These are phyloP conservation scores for Gymnocypris eckloni DNA, from an alignment of 2,797 vertebrate species.

Conservation along the genomic window DNA sequence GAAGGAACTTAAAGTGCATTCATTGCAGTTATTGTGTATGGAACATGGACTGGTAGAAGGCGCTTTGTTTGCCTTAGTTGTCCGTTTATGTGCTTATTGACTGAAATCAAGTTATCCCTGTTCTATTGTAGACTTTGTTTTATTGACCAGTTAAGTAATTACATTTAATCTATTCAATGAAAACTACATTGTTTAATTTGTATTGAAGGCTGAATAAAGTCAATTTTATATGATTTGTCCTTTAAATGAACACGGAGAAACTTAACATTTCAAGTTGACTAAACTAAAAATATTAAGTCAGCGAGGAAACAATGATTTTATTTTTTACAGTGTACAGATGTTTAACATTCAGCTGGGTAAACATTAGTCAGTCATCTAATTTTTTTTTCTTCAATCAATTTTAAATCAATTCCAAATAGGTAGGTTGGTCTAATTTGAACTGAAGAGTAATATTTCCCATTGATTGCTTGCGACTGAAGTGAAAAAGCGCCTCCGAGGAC, in stretches of 20 bases:
- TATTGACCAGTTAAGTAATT: conserved; percentile 20
- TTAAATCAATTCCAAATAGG: too few species aligned
- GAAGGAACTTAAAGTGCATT: conserved; percentile 39
- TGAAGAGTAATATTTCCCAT: too few species aligned
- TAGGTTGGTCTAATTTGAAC: too few species aligned
- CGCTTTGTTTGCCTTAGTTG: not conserved
- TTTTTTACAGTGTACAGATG: not conserved
- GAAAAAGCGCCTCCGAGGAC: not conserved
- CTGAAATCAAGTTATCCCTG: conserved; percentile 4
- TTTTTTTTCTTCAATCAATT: too few species aligned
- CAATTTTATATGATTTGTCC: conserved; percentile 40
- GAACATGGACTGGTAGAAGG: not conserved
- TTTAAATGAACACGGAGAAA: too few species aligned
- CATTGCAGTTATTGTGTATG: conserved; percentile 16
- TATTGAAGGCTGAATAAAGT: conserved; percentile 61
- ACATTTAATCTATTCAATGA: conserved; percentile 7
- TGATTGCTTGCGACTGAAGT: not conserved
- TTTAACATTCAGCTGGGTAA: not conserved
- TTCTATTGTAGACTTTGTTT: conserved; percentile 30
- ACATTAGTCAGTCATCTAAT: too few species aligned
- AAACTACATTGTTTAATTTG: conserved; percentile 57
- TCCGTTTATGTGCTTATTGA: not conserved
- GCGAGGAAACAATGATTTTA: too few species aligned
- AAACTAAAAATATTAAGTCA: too few species aligned
- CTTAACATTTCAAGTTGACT: too few species aligned